Base-by-base conservation (phyloP, 2,888 invertebrate genomes). In the Leptogaster cylindrica region DNA sequence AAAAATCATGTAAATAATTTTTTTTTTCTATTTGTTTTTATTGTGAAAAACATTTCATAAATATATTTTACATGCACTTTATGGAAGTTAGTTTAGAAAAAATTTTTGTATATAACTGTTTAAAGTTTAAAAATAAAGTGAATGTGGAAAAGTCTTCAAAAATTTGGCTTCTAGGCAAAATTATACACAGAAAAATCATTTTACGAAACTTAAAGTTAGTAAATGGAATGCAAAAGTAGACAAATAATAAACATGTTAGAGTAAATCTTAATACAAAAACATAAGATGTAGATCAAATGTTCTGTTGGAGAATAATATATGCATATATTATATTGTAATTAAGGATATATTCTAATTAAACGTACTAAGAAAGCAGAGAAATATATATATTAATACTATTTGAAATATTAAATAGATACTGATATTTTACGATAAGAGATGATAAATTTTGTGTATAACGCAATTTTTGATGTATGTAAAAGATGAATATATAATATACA, bases 351-450 rank as follows among this genome's bases (percentile, higher is more conserved):
- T 55, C 14, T 61, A 44, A 61, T 14, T 61, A 41, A 23, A n/a
- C 18, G 20, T 27, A 61, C 1, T 58, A 58, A 61, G 18, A 61
- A 27, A 61, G 61, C n/a, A 61, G 28, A 44, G 18, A 61, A 14
- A 61, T n/a, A 44, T 61, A 61, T 61, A 61, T 61, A 61, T 61
- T 61, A 61, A 61, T 61, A 61, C 61, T 61, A 61, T 44, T 61
- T 61, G 44, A 61, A 48, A 61, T 55, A 55, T 61, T 25, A 12
- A 41, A 41, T 61, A 61, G 44, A 61, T 44, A 61, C 44, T 18
- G 27, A 61, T 61, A 61, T 61, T 61, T 61, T 61, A 61, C 61
- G 61, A 61, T 61, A 61, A 61, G 61, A 61, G 44, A 16, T 36
- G 28, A 28, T 61, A 61, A 27, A 61, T 61, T 52, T 61, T 61